phyloP scores from a whole-genome alignment of 23 tunicate genomes.

The Phallusia fumigata region DNA sequence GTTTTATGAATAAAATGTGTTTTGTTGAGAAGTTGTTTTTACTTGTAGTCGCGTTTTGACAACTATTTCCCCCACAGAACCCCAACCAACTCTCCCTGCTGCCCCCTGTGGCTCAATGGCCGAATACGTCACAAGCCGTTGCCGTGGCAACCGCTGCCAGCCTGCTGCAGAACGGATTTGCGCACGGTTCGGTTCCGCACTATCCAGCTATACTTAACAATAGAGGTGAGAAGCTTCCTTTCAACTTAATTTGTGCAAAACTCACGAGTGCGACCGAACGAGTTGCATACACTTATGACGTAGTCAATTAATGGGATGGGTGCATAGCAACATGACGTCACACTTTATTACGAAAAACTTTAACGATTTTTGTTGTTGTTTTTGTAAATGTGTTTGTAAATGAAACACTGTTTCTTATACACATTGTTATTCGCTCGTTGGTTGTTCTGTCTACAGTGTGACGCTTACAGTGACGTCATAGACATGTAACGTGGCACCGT shows the following conservation, averaged over 20 bases:
- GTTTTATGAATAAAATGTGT: no score
- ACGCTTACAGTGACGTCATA: background rate
- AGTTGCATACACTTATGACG: no score
- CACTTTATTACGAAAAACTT: no score
- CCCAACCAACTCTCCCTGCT: constrained; percentile 63
- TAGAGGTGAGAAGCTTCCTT: constrained; percentile 26
- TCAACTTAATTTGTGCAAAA: background rate
- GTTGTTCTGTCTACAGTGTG: no score
- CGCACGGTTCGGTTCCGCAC: constrained; percentile 65
- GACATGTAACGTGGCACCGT: background rate
- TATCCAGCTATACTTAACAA: constrained; percentile 63
- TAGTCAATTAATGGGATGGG: background rate
- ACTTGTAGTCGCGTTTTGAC: no score
- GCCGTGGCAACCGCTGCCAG: constrained; percentile 92
- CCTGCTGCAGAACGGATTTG: constrained; percentile 80
- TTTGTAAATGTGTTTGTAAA: no score
- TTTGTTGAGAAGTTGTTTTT: no score
- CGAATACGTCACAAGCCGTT: constrained; percentile 76
- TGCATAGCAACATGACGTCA: no score
- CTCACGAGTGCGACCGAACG: no score
- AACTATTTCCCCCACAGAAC: constrained; percentile 34
- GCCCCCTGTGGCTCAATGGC: constrained; percentile 73
- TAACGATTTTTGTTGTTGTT: no score
- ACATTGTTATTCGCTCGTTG: no score
- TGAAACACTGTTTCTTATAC: no score